A percentile compares a stretch with the other conserved stretches of the same genome.
These are phyloP conservation scores for Trichogramma evanescens DNA, from an alignment of 2,888 invertebrate genomes.

Conservation along the genomic window DNA sequence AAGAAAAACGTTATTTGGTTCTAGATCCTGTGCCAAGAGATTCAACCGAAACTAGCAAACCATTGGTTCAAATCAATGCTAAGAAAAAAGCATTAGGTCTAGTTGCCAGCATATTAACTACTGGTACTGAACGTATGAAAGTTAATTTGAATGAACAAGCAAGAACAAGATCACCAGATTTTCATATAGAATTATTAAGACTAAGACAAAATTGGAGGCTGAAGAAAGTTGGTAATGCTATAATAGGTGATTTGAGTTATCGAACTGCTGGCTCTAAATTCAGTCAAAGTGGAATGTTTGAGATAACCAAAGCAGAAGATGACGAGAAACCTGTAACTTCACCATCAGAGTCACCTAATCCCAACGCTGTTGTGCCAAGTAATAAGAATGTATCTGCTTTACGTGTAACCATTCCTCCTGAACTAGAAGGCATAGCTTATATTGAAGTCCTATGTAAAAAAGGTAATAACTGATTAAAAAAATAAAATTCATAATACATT, in stretches of 20 bases:
- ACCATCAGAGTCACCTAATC: conserved; percentile 52
- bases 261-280: conserved; percentile 92
- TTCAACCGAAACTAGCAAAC: conserved; percentile 65
- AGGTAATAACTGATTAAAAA: conserved; percentile 49
- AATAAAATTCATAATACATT: not conserved
- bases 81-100: conserved; percentile 86
- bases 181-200: conserved; percentile 83
- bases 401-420: conserved; percentile 86
- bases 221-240: conserved; percentile 92
- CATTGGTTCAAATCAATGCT: conserved; percentile 84
- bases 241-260: conserved; percentile 93
- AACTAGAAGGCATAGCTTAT: conserved; percentile 91
- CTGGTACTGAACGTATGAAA: conserved; percentile 80
- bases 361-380: conserved; percentile 47
- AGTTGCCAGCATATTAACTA: conserved; percentile 75
- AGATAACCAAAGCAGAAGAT: conserved; percentile 89
- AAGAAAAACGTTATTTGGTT: conserved; percentile 90
- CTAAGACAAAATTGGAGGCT: conserved; percentile 90
- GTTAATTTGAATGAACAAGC: conserved; percentile 75
- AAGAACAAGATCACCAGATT: conserved; percentile 75
- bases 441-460: conserved; percentile 93
- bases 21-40: conserved; percentile 88
- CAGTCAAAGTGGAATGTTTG: conserved; percentile 88
- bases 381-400: conserved; percentile 58
- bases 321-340: conserved; percentile 52